Evolutionary conservation across 2,113 vertebrate genomes (phyloP).

Genomic region (Leucosticte australis): DNA sequence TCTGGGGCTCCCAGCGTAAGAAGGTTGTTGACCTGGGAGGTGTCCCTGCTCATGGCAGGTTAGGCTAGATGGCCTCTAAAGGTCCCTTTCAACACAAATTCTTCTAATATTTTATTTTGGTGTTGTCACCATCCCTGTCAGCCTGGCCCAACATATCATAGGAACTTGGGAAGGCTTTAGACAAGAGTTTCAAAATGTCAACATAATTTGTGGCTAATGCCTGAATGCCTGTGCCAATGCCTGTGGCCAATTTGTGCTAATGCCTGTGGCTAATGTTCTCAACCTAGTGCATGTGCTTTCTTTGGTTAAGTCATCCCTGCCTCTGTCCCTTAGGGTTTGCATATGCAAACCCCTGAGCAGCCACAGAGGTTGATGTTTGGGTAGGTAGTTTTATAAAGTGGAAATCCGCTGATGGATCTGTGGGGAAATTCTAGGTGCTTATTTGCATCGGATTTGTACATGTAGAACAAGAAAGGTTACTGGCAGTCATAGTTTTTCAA

Average conservation of each 20-base stretch:
- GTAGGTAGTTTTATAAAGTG: background rate
- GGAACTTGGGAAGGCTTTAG: background rate
- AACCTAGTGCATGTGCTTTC: background rate
- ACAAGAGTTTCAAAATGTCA: background rate
- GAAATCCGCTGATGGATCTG: background rate
- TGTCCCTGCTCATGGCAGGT: background rate
- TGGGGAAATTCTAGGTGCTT: background rate
- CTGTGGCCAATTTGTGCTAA: background rate
- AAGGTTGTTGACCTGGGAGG: background rate
- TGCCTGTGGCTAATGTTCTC: background rate
- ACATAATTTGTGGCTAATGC: background rate
- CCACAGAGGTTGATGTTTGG: background rate
- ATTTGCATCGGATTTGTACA: slow-evolving; percentile 31
- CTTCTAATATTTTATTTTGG: background rate
- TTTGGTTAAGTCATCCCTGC: background rate
- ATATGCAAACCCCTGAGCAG: slow-evolving; percentile 30
- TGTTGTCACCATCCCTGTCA: background rate
- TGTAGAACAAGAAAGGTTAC: background rate
- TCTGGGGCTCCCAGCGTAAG: background rate
- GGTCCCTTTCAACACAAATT: background rate
- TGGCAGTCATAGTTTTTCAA: background rate
- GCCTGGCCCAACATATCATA: background rate
- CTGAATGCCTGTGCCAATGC: background rate
- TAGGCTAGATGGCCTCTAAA: background rate
- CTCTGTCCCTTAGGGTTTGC: background rate